Conservation (phyloP, 1,140 invertebrate genomes). For the Drosophila nigromelanica region DNA sequence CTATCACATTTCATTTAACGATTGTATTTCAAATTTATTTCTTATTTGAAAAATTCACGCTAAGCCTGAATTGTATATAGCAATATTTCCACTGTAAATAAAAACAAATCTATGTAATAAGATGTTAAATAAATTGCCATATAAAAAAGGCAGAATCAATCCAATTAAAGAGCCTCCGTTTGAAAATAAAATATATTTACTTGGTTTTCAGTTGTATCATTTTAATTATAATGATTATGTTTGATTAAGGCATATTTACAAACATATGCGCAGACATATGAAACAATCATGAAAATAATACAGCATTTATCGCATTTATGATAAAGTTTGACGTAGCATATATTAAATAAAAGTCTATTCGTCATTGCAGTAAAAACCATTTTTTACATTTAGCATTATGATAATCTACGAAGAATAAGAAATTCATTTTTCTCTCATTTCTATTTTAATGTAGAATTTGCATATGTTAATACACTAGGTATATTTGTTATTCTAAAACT, state of each 20-base stretch:
- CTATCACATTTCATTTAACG: conserved; percentile 2
- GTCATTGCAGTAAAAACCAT: conserved; percentile 56
- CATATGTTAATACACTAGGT: conserved; percentile 32
- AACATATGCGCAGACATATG: conserved; percentile 34
- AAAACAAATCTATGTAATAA: conserved; percentile 3
- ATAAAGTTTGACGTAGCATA: conserved; percentile 51
- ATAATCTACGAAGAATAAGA: conserved; percentile 63
- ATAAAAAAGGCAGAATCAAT: not conserved
- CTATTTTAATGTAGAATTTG: conserved; percentile 21
- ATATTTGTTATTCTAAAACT: conserved; percentile 24
- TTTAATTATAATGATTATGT: conserved; percentile 60
- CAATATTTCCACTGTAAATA: conserved; percentile 25
- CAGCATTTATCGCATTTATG: conserved; percentile 41
- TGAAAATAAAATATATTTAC: conserved; percentile 3
- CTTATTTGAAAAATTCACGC: not conserved
- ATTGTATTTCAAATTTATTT: not conserved
- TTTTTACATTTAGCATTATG: conserved; percentile 61
- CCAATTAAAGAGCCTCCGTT: not conserved
- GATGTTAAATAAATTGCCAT: conserved; percentile 2
- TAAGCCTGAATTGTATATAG: conserved; percentile 11
- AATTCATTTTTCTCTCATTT: conserved; percentile 42
- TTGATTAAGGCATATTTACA: conserved; percentile 65
- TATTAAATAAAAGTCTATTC: conserved; percentile 52
- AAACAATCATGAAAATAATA: conserved; percentile 39
- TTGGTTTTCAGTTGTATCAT: conserved; percentile 34